A percentile compares a stretch with the other conserved stretches of the same genome.
Conservation (phyloP, 2,113 vertebrate genomes). For the Lamprotornis superbus region DNA sequence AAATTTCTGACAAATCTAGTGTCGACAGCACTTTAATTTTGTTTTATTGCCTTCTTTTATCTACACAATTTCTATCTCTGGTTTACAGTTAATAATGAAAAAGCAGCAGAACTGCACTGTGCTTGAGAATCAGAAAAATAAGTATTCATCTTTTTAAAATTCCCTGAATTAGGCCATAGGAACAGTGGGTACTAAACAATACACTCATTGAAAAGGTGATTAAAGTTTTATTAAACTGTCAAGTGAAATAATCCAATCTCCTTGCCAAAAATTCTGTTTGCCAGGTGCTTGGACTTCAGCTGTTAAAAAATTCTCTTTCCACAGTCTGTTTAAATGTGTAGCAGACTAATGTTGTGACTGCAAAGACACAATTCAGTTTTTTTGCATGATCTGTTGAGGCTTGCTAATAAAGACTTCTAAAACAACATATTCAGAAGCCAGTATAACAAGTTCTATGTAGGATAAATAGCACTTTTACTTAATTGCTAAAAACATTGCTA, state of each 20-base stretch:
- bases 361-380: not conserved
- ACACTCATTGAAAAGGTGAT: constrained; percentile 19
- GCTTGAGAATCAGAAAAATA: constrained; percentile 18
- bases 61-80: not conserved
- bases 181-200: not conserved
- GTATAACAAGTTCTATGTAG: not conserved
- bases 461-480: not conserved
- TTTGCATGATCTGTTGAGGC: not conserved
- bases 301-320: constrained; percentile 52
- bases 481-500: not conserved
- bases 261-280: constrained; percentile 38
- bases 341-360: constrained; percentile 12
- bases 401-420: not conserved
- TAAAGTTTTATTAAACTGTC: constrained; percentile 65
- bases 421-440: not conserved
- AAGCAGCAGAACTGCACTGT: not conserved
- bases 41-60: constrained; percentile 48
- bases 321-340: not conserved
- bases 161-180: not conserved
- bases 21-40: constrained; percentile 61
- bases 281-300: constrained; percentile 36
- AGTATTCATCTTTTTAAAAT: not conserved
- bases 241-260: constrained; percentile 46
- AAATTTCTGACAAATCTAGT: constrained; percentile 5
- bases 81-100: constrained; percentile 37